Evolutionary conservation across 2,888 invertebrate species (phyloP).

Genomic region (Epirrita christyi): DNA sequence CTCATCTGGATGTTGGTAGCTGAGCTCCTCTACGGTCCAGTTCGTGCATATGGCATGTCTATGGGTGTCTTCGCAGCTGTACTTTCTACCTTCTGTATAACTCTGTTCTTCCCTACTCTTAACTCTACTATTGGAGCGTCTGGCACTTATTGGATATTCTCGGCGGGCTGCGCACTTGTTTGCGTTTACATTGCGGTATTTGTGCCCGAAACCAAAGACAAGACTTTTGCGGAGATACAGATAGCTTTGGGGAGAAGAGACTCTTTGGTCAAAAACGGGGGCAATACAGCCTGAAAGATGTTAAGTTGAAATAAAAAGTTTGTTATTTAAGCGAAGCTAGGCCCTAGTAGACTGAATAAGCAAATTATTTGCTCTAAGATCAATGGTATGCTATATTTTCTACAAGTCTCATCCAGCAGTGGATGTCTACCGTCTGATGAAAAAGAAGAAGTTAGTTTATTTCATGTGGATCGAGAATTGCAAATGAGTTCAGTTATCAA

Average conservation of each 20-base stretch:
- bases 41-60: slow-evolving; percentile 38
- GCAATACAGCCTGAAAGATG: too few relatives aligned
- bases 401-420: too few relatives aligned
- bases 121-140: slow-evolving; percentile 12
- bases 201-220: slow-evolving; percentile 25
- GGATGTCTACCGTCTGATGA: too few relatives aligned
- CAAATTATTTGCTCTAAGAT: too few relatives aligned
- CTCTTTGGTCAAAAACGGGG: background rate
- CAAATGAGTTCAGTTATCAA: too few relatives aligned
- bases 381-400: too few relatives aligned
- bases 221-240: slow-evolving; percentile 25
- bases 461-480: too few relatives aligned
- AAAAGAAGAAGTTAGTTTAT: too few relatives aligned
- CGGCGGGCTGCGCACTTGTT: slow-evolving; percentile 4
- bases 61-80: background rate
- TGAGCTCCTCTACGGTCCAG: slow-evolving; percentile 39
- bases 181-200: slow-evolving; percentile 4
- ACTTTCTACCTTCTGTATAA: slow-evolving; percentile 5
- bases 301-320: too few relatives aligned
- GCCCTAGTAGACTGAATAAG: too few relatives aligned
- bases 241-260: slow-evolving; percentile 14
- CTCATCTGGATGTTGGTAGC: slow-evolving; percentile 13
- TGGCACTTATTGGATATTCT: slow-evolving; percentile 20
- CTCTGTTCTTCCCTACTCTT: slow-evolving; percentile 17
- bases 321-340: too few relatives aligned